Conservation (phyloP, 1,140 invertebrate species). For the Aphis gossypii region DNA sequence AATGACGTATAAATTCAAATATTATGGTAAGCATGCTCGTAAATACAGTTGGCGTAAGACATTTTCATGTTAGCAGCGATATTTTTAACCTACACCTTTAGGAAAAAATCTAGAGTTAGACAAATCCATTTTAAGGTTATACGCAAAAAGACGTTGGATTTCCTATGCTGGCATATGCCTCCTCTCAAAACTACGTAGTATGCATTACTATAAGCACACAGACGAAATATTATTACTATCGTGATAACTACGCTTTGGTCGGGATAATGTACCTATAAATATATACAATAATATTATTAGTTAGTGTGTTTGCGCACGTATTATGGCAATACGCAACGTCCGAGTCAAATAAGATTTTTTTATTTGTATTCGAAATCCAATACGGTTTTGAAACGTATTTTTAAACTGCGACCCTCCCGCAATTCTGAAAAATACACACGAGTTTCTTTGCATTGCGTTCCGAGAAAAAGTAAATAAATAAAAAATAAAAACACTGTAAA, state of each 20-base stretch:
- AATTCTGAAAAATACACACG: not conserved
- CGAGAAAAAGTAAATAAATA: not conserved
- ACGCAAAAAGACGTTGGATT: no score
- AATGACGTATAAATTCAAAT: not conserved
- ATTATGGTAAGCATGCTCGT: not conserved
- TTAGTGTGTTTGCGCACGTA: not conserved
- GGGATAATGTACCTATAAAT: not conserved
- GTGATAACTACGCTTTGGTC: not conserved
- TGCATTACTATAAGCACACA: not conserved
- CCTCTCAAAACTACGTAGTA: not conserved
- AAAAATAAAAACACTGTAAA: not conserved
- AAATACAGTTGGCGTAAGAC: not conserved
- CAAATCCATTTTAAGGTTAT: not conserved
- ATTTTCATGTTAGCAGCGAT: not conserved
- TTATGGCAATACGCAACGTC: not conserved
- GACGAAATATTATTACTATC: not conserved
- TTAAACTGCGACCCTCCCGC: slow-evolving; percentile 7
- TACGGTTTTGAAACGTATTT: not conserved
- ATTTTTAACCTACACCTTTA: not conserved
- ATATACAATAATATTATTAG: not conserved
- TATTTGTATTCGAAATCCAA: slow-evolving; percentile 16
- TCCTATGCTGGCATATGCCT: no score
- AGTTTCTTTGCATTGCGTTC: not conserved
- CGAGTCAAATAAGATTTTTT: not conserved
- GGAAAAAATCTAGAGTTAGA: not conserved